A percentile compares a stretch with the other conserved stretches of the same genome.
Evolutionary conservation across 2,113 vertebrate species (phyloP).

Genomic region (Nasalis larvatus): DNA sequence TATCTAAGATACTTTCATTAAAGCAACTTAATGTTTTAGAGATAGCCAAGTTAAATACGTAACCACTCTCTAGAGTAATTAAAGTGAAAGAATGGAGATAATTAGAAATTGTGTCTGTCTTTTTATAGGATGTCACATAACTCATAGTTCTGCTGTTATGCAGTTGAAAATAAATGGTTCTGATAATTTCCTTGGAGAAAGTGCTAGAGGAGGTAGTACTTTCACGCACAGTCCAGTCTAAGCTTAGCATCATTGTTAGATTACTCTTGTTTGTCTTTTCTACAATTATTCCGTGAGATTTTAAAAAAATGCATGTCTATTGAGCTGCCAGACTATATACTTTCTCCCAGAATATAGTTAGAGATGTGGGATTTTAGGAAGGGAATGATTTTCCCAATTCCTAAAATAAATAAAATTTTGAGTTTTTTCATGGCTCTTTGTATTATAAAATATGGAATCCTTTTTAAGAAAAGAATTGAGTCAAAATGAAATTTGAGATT

Average conservation of each 20-base stretch:
- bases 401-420: neutral
- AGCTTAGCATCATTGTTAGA: neutral
- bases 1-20: conserved; percentile 63
- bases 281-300: neutral
- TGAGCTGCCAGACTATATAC: neutral
- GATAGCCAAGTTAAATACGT: conserved; percentile 66
- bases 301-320: neutral
- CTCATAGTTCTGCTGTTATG: neutral
- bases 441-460: neutral
- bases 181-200: conserved; percentile 13
- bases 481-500: neutral
- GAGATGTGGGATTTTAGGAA: neutral
- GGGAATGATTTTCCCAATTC: neutral
- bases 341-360: neutral
- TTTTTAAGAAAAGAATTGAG: neutral
- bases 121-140: neutral
- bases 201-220: neutral
- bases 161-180: conserved; percentile 16
- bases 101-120: conserved; percentile 42
- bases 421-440: neutral
- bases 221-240: neutral
- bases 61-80: conserved; percentile 58
- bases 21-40: conserved; percentile 63
- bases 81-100: conserved; percentile 55
- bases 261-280: neutral